Conservation (phyloP, 2,113 vertebrate species). For the Dendropsophus ebraccatus region DNA sequence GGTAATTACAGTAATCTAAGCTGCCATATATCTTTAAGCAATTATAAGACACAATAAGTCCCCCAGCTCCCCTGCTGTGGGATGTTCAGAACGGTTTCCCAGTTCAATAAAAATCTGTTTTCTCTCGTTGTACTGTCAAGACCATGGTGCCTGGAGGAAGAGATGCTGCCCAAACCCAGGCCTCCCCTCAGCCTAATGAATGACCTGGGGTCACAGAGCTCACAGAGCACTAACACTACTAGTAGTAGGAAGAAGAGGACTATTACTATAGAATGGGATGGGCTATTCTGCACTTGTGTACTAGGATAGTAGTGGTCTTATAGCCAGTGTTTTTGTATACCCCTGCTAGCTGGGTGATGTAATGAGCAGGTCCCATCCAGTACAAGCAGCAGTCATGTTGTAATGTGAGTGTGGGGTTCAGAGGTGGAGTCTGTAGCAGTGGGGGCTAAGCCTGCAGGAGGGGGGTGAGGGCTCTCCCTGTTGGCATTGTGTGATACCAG, state of each 20-base stretch:
- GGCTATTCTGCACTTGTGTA: background rate
- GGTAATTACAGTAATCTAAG: constrained; percentile 96
- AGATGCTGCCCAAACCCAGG: constrained; percentile 63
- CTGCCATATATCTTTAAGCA: constrained; percentile 92
- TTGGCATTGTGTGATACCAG: constrained; percentile 78
- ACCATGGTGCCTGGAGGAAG: constrained; percentile 58
- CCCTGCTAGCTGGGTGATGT: no score
- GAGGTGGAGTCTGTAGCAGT: constrained; percentile 61
- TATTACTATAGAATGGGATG: background rate
- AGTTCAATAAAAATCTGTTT: constrained; percentile 74
- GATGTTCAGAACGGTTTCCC: constrained; percentile 84
- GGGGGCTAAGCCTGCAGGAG: constrained; percentile 62
- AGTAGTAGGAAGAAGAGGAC: background rate
- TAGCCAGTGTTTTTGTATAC: no score
- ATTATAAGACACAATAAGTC: constrained; percentile 85
- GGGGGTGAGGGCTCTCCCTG: constrained; percentile 77
- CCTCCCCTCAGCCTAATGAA: constrained; percentile 69
- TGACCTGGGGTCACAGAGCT: constrained; percentile 27
- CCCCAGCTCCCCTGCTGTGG: constrained; percentile 80
- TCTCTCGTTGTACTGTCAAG: constrained; percentile 68
- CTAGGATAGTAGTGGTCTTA: no score
- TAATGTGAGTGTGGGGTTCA: constrained; percentile 53
- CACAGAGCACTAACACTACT: background rate
- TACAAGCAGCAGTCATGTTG: constrained; percentile 19
- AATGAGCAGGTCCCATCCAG: background rate